Evolutionary conservation across 2,113 vertebrate species (phyloP).

Genomic region (Chaetorhynchus papuensis): DNA sequence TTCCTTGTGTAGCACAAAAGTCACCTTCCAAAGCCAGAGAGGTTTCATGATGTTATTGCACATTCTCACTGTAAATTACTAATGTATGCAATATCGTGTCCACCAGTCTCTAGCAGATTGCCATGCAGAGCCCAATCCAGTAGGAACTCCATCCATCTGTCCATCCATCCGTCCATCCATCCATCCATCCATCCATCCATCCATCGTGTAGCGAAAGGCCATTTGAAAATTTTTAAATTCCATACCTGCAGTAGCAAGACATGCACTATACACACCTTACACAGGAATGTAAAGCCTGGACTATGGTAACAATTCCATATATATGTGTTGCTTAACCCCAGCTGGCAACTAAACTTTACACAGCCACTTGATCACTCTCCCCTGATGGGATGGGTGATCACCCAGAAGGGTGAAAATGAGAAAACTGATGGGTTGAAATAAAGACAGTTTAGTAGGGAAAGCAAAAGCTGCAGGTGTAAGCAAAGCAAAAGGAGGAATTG

Average conservation of each 20-base stretch:
- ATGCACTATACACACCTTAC: not conserved
- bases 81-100: not conserved
- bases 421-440: not conserved
- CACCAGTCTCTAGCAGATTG: not conserved
- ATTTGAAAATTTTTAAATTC: not conserved
- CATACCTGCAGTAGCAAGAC: not conserved
- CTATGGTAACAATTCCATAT: not conserved
- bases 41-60: not conserved
- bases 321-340: not conserved
- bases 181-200: not conserved
- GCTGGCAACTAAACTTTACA: not conserved
- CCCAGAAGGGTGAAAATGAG: not conserved
- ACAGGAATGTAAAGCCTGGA: not conserved
- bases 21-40: not conserved
- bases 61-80: not conserved
- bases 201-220: not conserved
- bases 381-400: not conserved
- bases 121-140: not conserved
- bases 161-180: not conserved
- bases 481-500: not conserved
- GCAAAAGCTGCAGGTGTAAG: not conserved
- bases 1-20: not conserved
- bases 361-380: not conserved
- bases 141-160: not conserved
- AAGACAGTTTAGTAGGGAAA: not conserved